Percentiles rank a stretch among this genome's conserved stretches.
Conservation (phyloP, 2,888 invertebrate genomes). For the Torymus tubicola region DNA sequence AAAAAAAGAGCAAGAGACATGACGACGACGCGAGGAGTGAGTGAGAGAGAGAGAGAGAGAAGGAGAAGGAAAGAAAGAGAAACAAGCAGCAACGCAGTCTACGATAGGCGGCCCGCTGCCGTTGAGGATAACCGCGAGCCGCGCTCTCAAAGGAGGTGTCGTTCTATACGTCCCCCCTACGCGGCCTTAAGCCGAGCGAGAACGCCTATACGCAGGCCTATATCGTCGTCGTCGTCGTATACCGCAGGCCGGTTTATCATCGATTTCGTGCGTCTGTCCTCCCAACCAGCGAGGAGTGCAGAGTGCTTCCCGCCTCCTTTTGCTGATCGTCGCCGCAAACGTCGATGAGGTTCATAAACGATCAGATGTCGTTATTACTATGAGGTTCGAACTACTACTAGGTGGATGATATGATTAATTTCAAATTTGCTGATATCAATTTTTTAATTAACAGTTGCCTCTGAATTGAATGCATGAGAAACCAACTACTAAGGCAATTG, state of each 20-base stretch:
- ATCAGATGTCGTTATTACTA: no score
- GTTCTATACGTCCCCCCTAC: constrained; percentile 62
- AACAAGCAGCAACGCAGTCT: constrained; percentile 59
- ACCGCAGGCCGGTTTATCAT: constrained; percentile 60
- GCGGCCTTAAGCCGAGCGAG: not conserved
- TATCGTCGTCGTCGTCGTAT: constrained; percentile 57
- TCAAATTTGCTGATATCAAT: no score
- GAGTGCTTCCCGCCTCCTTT: constrained; percentile 13
- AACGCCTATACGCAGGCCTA: constrained; percentile 48
- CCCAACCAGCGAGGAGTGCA: not conserved
- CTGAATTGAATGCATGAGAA: no score
- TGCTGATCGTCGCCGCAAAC: not conserved
- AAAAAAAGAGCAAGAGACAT: constrained; percentile 23
- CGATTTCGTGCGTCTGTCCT: constrained; percentile 65
- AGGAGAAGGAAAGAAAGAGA: constrained; percentile 22
- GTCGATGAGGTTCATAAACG: not conserved
- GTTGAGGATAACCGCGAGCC: not conserved
- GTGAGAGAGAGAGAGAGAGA: not conserved
- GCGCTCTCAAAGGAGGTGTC: constrained; percentile 66
- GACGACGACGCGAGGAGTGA: constrained; percentile 15
- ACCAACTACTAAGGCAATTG: no score
- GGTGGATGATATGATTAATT: no score
- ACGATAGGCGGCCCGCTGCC: constrained; percentile 63
- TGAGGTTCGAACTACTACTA: no score
- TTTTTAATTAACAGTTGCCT: no score